These are phyloP conservation scores for Brachyptera putata DNA, from an alignment of 2,888 invertebrate species.

Conservation along the genomic window DNA sequence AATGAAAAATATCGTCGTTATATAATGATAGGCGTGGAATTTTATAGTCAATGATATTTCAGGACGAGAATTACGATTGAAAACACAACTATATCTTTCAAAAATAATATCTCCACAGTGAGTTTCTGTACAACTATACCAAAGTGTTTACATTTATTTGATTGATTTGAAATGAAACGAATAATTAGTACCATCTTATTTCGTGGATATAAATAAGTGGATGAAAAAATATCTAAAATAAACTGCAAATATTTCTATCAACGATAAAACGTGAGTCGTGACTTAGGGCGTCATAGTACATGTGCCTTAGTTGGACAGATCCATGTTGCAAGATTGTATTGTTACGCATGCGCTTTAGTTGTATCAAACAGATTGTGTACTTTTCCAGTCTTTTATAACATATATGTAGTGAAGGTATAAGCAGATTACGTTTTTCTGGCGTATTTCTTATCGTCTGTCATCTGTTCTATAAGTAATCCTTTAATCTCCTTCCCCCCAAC, in stretches of 20 bases:
- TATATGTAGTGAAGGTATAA: slow-evolving; percentile 3
- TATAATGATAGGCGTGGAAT: too few species aligned
- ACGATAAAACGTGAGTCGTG: not conserved
- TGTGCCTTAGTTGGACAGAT: too few species aligned
- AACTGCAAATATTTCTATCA: not conserved
- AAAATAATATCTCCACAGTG: too few species aligned
- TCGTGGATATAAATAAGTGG: not conserved
- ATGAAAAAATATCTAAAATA: not conserved
- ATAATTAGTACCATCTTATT: too few species aligned
- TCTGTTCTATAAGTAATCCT: slow-evolving; percentile 15
- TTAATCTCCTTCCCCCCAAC: slow-evolving; percentile 15
- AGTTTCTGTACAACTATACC: too few species aligned
- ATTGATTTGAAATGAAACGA: too few species aligned
- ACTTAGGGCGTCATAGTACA: too few species aligned
- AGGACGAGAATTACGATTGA: too few species aligned
- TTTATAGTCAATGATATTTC: too few species aligned
- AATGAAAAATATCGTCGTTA: too few species aligned
- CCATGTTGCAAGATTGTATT: not conserved
- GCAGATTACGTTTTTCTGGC: slow-evolving; percentile 18
- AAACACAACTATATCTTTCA: too few species aligned
- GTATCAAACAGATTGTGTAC: not conserved
- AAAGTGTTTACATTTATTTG: too few species aligned
- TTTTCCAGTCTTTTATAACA: not conserved
- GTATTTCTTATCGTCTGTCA: slow-evolving; percentile 23
- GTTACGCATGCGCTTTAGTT: not conserved